phyloP scores from a whole-genome alignment of 2,888 invertebrate species.

The Phaedon cochleariae region DNA sequence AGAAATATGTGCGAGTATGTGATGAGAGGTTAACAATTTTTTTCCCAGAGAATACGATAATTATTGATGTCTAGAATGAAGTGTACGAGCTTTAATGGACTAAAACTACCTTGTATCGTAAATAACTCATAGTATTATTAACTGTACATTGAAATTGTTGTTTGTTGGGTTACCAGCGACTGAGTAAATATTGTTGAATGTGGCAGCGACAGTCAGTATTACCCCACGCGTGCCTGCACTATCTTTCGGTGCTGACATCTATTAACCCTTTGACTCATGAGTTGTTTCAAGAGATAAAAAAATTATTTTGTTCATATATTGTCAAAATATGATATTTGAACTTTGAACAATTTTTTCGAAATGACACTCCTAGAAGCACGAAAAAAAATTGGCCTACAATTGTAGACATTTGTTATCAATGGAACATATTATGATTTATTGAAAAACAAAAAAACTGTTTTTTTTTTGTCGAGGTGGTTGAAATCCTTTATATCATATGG shows the following conservation, averaged over 20 bases:
- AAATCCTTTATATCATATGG: too few relatives aligned
- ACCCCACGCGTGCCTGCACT: conserved; percentile 61
- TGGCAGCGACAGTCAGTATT: conserved; percentile 61
- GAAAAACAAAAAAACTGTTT: too few relatives aligned
- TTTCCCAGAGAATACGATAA: not conserved
- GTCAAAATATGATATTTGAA: too few relatives aligned
- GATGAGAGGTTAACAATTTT: not conserved
- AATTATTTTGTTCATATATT: too few relatives aligned
- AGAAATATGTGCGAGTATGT: not conserved
- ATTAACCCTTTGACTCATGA: too few relatives aligned
- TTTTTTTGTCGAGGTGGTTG: too few relatives aligned
- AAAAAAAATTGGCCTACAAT: too few relatives aligned
- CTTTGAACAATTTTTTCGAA: too few relatives aligned
- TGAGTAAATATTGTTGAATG: conserved; percentile 55
- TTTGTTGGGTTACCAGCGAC: conserved; percentile 57
- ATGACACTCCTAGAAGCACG: too few relatives aligned
- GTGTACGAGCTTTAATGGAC: conserved; percentile 61
- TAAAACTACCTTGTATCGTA: conserved; percentile 55
- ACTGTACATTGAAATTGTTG: conserved; percentile 60
- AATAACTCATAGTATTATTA: conserved; percentile 60
- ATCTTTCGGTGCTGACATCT: conserved; percentile 57
- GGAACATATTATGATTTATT: too few relatives aligned
- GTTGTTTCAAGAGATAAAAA: too few relatives aligned
- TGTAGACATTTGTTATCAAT: too few relatives aligned
- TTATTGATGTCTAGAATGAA: conserved; percentile 47